Percentiles rank a stretch among this genome's conserved stretches.
Evolutionary conservation across 37 sponge, comb jelly and placozoan species (phyloP).

Genomic region (Beroe forskalii): DNA sequence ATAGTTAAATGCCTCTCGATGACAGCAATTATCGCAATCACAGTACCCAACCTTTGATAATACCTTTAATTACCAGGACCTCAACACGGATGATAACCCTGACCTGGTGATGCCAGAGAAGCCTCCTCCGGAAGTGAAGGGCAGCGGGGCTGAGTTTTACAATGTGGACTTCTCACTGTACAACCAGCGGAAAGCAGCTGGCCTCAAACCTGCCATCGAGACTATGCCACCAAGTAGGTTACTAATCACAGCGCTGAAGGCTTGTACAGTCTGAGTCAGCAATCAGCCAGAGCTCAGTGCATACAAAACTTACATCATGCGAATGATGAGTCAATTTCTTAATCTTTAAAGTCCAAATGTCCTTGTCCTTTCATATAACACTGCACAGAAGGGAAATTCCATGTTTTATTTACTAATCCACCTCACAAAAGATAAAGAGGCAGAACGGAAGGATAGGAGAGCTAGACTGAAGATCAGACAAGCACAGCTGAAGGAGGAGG

Average conservation of each 20-base stretch:
- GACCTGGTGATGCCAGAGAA: conserved; percentile 88
- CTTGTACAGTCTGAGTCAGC: no score
- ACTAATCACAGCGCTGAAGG: no score
- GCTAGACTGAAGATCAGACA: conserved; percentile 46
- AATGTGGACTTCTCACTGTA: conserved; percentile 81
- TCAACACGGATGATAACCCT: conserved; percentile 84
- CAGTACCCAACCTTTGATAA: no score
- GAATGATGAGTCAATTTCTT: no score
- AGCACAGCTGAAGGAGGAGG: conserved; percentile 41
- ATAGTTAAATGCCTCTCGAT: no score
- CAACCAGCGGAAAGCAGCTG: conserved; percentile 62
- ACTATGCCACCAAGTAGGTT: conserved; percentile 45
- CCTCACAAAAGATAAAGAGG: conserved; percentile 57
- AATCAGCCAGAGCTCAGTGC: no score
- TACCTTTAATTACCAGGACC: no score
- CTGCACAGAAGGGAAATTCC: no score
- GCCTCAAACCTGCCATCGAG: conserved; percentile 5
- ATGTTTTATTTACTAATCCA: no score
- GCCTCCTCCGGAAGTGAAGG: conserved; percentile 75
- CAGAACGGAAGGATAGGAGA: conserved; percentile 23
- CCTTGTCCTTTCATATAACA: background rate
- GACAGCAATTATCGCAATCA: no score
- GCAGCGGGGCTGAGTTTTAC: conserved; percentile 85
- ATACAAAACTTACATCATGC: no score
- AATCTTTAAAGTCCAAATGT: background rate